A percentile compares a stretch with the other conserved stretches of the same genome.
phyloP scores from a whole-genome alignment of 2,888 invertebrate genomes.

The Coremacera marginata region DNA sequence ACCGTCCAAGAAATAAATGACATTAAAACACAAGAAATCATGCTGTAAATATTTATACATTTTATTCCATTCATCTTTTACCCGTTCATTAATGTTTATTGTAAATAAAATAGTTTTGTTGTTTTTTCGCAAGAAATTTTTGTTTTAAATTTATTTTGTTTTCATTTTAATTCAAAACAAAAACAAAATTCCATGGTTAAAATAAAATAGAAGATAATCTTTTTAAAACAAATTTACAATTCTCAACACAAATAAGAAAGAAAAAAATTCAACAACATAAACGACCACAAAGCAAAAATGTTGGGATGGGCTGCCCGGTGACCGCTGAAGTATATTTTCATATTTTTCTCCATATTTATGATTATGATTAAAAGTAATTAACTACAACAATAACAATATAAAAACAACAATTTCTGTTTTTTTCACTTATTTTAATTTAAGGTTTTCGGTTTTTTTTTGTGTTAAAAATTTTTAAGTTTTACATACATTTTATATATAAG shows the following conservation, averaged over 20 bases:
- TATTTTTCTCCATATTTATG: slow-evolving; percentile 21
- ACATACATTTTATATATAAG: slow-evolving; percentile 20
- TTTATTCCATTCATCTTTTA: slow-evolving; percentile 26
- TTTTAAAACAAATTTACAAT: background rate
- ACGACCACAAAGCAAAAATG: slow-evolving; percentile 60
- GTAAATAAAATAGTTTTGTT: slow-evolving; percentile 33
- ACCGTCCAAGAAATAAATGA: background rate
- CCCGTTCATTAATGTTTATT: slow-evolving; percentile 31
- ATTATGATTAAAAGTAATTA: slow-evolving; percentile 2
- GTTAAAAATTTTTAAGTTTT: slow-evolving; percentile 43
- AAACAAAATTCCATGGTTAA: slow-evolving; percentile 29
- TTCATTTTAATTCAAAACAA: slow-evolving; percentile 1
- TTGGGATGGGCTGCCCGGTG: slow-evolving; percentile 71
- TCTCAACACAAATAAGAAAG: slow-evolving; percentile 20
- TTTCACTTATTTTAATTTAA: slow-evolving; percentile 35
- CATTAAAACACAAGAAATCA: slow-evolving; percentile 4
- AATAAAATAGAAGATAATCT: slow-evolving; percentile 26
- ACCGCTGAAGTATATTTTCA: slow-evolving; percentile 68
- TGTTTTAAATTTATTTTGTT: slow-evolving; percentile 12
- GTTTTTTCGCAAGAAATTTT: slow-evolving; percentile 13
- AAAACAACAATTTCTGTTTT: slow-evolving; percentile 45
- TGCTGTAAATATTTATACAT: slow-evolving; percentile 36
- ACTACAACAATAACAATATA: slow-evolving; percentile 5
- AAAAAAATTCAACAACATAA: slow-evolving; percentile 48
- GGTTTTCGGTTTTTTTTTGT: slow-evolving; percentile 44